Evolutionary conservation across 2,888 invertebrate genomes (phyloP).

Genomic region (Hetaerina titia): DNA sequence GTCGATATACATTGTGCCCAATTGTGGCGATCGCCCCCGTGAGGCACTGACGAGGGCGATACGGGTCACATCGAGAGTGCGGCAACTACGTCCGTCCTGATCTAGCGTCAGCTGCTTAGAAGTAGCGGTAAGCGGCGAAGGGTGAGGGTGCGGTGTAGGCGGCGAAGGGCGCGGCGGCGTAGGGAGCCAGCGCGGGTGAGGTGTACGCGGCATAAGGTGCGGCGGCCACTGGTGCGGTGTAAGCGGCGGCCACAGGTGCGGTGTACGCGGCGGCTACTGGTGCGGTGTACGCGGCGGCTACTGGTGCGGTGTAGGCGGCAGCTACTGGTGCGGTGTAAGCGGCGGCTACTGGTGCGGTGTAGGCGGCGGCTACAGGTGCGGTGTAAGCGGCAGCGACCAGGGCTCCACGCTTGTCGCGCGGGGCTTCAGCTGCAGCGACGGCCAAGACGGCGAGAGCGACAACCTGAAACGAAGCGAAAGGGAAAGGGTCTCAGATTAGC

Average conservation of each 20-base stretch:
- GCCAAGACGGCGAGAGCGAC: slow-evolving; percentile 38
- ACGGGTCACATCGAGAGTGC: background rate
- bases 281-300: slow-evolving; percentile 42
- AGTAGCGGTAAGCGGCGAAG: background rate
- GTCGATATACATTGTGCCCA: background rate
- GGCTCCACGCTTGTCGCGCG: slow-evolving; percentile 68
- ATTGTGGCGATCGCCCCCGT: background rate
- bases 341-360: slow-evolving; percentile 30
- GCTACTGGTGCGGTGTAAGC: background rate
- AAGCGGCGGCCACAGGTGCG: background rate
- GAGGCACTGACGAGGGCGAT: background rate
- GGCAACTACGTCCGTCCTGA: background rate
- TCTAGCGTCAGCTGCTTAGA: background rate
- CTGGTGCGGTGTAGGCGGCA: slow-evolving; percentile 24
- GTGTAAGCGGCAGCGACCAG: slow-evolving; percentile 51
- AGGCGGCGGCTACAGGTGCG: slow-evolving; percentile 34
- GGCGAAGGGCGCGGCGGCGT: background rate
- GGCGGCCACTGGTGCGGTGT: background rate
- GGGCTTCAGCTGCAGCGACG: slow-evolving; percentile 33
- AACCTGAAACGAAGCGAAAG: background rate
- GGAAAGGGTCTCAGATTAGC: no score
- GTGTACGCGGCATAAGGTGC: background rate
- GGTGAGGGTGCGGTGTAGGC: slow-evolving; percentile 3
- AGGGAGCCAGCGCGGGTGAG: background rate
- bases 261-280: slow-evolving; percentile 46